These are phyloP conservation scores for Leptinotarsa lineolata DNA, from an alignment of 1,140 invertebrate genomes.

Conservation along the genomic window DNA sequence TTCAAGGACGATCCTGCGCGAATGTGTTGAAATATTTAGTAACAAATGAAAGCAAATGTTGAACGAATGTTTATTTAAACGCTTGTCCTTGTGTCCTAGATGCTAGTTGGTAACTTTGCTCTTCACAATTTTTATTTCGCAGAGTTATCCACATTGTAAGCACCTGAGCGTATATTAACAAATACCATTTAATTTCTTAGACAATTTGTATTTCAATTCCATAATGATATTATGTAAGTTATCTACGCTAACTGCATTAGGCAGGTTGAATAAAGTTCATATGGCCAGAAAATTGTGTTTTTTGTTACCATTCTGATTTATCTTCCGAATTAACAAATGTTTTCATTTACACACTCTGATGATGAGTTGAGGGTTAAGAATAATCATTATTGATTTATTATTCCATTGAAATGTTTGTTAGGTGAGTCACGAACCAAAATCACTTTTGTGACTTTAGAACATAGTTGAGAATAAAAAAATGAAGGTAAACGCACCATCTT, in stretches of 20 bases:
- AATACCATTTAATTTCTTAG: conserved; percentile 39
- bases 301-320: not conserved
- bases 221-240: conserved; percentile 25
- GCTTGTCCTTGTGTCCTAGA: conserved; percentile 53
- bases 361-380: too few species aligned
- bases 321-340: not conserved
- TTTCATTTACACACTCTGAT: too few species aligned
- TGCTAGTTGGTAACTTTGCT: conserved; percentile 33
- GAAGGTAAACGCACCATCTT: too few species aligned
- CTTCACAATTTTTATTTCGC: conserved; percentile 19
- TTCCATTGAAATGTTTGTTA: too few species aligned
- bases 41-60: conserved; percentile 35
- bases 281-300: conserved; percentile 9
- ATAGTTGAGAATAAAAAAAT: too few species aligned
- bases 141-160: conserved; percentile 30
- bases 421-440: too few species aligned
- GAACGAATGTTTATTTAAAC: conserved; percentile 48
- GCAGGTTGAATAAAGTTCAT: conserved; percentile 14
- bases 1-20: conserved; percentile 51
- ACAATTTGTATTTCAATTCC: conserved; percentile 29
- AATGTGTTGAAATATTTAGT: conserved; percentile 24
- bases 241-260: conserved; percentile 20
- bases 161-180: conserved; percentile 31
- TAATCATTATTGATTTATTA: too few species aligned
- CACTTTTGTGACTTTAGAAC: too few species aligned